Percentiles rank a stretch among this genome's conserved stretches.
Conservation (phyloP, 2,797 vertebrate species). For the Enteromius paludinosus region DNA sequence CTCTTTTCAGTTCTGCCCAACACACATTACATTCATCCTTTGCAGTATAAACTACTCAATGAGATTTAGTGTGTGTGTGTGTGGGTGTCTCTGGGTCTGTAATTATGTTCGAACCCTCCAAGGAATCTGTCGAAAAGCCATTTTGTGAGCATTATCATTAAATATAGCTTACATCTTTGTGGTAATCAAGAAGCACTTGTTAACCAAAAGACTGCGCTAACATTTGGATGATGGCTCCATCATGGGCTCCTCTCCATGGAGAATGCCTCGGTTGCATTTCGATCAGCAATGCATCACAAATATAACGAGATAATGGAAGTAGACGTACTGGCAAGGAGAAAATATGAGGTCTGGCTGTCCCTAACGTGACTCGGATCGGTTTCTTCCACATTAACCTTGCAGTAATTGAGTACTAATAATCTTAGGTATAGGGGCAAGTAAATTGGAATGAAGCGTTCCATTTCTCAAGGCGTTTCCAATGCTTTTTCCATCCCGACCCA, state of each 20-base stretch:
- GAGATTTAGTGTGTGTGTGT: constrained; percentile 24
- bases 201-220: constrained; percentile 51
- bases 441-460: constrained; percentile 39
- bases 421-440: constrained; percentile 27
- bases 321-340: constrained; percentile 41
- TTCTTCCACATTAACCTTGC: constrained; percentile 47
- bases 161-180: constrained; percentile 49
- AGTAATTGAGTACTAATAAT: constrained; percentile 55
- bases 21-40: constrained; percentile 38
- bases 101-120: constrained; percentile 47
- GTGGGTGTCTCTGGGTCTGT: constrained; percentile 39
- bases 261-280: constrained; percentile 41
- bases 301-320: constrained; percentile 54
- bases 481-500: constrained; percentile 1
- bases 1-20: constrained; percentile 24
- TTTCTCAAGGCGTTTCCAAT: constrained; percentile 18
- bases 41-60: constrained; percentile 37
- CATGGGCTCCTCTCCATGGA: constrained; percentile 39
- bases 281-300: constrained; percentile 49
- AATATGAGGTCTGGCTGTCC: constrained; percentile 43
- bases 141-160: constrained; percentile 54
- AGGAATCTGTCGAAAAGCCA: constrained; percentile 48
- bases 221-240: constrained; percentile 60
- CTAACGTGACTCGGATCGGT: constrained; percentile 48
- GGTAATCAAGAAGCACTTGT: constrained; percentile 54